Base-by-base conservation (phyloP, 1,140 invertebrate species). In the Sycophila sp. region DNA sequence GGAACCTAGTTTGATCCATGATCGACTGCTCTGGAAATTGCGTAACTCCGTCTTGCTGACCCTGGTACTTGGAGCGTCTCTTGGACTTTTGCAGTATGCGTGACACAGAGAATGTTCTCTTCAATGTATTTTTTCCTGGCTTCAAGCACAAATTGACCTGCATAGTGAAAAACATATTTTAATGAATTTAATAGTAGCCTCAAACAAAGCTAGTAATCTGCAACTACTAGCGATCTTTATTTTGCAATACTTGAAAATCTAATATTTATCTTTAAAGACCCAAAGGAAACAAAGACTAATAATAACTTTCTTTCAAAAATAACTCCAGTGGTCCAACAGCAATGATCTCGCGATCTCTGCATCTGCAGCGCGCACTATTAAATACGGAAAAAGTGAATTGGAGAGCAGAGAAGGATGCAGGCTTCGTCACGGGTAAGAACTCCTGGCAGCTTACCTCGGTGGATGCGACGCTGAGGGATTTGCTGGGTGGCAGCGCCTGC, bases 381-480 rank as follows among this genome's bases (percentile, higher is more conserved):
- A n/a, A n/a, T n/a, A n/a, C n/a, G n/a, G n/a, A n/a, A n/a, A n/a
- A n/a, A n/a, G n/a, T n/a, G n/a, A n/a, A n/a, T n/a, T n/a, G n/a
- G n/a, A n/a, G n/a, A n/a, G n/a, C n/a, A n/a, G n/a, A n/a, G n/a
- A n/a, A n/a, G n/a, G n/a, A n/a, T n/a, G n/a, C n/a, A n/a, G n/a
- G n/a, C n/a, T n/a, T n/a, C n/a, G n/a, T n/a, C n/a, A n/a, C n/a
- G n/a, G n/a, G n/a, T n/a, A n/a, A n/a, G n/a, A n/a, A n/a, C n/a
- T n/a, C n/a, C n/a, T n/a, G n/a, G n/a, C n/a, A n/a, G n/a, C n/a
- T 69, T 30, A 69, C 67, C 36, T 69, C 67, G 3, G 49, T 49
- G 8, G 56, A 45, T 3, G 51, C 56, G 11, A 40, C 10, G 32
- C 36, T 49, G 7, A 2, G 10, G 13, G 24, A 2, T 1, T 22